Percentiles rank a stretch among this genome's conserved stretches.
phyloP scores from a whole-genome alignment of 2,113 vertebrate species.

The Ursus arctos region DNA sequence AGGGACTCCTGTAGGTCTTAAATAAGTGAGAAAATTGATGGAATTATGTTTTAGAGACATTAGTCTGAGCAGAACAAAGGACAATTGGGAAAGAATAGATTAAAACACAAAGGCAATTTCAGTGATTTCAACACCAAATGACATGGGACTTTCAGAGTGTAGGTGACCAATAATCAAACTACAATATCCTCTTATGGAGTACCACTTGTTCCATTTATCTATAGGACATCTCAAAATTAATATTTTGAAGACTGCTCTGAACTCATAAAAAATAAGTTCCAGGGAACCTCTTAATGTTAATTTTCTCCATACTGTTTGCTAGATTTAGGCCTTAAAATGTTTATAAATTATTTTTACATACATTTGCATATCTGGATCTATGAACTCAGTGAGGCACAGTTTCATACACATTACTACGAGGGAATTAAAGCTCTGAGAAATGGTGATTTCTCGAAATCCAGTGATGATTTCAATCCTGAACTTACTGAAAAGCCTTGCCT shows the following conservation, averaged over 20 bases:
- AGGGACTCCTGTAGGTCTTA: neutral
- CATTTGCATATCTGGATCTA: neutral
- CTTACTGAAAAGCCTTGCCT: neutral
- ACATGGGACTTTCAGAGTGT: neutral
- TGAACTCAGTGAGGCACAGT: neutral
- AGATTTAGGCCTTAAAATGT: neutral
- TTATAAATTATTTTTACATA: neutral
- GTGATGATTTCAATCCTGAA: neutral
- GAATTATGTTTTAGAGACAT: neutral
- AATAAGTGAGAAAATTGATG: neutral
- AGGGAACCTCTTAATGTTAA: neutral
- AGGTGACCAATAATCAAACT: neutral
- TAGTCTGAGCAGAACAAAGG: neutral
- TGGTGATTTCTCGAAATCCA: neutral
- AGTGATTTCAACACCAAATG: neutral
- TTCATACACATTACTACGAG: neutral
- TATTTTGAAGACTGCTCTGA: neutral
- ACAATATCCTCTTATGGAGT: neutral
- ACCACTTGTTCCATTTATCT: rapidly evolving
- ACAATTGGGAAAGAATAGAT: neutral
- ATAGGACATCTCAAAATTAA: neutral
- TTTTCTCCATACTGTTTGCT: neutral
- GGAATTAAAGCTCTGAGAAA: neutral
- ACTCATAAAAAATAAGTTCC: neutral
- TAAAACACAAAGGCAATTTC: neutral